These are phyloP conservation scores for Caenorhabditis virilis DNA, from an alignment of 2,888 invertebrate genomes.

Conservation along the genomic window DNA sequence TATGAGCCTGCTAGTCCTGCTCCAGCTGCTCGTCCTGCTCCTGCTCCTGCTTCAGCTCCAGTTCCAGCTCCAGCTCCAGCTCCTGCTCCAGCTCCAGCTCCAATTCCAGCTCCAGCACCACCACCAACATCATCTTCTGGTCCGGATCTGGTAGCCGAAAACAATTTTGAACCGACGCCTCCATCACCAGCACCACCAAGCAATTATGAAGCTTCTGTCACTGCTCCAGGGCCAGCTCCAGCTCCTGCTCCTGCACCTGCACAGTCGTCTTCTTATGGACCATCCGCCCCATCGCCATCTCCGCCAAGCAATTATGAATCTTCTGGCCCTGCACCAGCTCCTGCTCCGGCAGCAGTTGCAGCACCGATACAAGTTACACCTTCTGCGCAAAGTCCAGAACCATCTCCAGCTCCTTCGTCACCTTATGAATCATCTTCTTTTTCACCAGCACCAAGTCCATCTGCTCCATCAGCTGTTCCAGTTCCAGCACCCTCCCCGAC, in stretches of 20 bases:
- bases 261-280: neutral
- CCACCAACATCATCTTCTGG: conserved; percentile 11
- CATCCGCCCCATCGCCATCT: neutral
- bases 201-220: neutral
- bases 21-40: conserved; percentile 1
- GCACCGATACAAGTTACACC: too few relatives aligned
- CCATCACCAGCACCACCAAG: neutral
- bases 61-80: conserved; percentile 1
- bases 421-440: too few relatives aligned
- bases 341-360: too few relatives aligned
- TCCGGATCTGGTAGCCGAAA: neutral
- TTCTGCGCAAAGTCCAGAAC: conserved; percentile 3
- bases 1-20: too few relatives aligned
- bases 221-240: neutral
- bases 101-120: neutral
- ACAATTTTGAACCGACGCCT: neutral
- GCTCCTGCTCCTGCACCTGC: conserved; percentile 1
- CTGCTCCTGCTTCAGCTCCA: conserved; percentile 5
- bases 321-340: neutral
- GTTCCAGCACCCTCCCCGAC: neutral
- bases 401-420: conserved; percentile 4
- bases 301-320: neutral
- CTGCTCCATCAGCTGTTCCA: neutral
- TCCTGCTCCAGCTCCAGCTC: conserved; percentile 4
- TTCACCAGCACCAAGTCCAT: neutral